Conservation (phyloP, 2,888 invertebrate genomes). For the Ennomos erosarius region DNA sequence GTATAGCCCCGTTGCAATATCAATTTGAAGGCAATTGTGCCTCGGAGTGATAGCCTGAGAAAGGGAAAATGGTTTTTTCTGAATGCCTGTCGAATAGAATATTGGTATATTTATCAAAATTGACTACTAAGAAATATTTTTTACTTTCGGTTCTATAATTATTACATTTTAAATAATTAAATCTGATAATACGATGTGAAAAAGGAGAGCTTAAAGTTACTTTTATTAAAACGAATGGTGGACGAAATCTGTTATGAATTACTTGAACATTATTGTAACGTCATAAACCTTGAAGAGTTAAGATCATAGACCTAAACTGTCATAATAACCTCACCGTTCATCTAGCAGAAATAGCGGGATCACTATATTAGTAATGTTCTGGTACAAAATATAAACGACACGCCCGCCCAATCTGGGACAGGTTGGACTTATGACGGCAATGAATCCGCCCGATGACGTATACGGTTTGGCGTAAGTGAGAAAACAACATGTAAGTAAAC, state of each 20-base stretch:
- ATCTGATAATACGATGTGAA: too few relatives aligned
- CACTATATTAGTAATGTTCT: conserved; percentile 25
- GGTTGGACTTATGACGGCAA: conserved; percentile 68
- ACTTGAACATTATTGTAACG: too few relatives aligned
- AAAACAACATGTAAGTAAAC: background rate
- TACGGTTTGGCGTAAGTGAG: conserved; percentile 41
- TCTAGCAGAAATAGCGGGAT: conserved; percentile 8
- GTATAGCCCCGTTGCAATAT: conserved; percentile 9
- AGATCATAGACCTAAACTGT: background rate
- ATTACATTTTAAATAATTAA: too few relatives aligned
- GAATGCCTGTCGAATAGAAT: conserved; percentile 1
- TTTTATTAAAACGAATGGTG: too few relatives aligned
- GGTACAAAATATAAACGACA: conserved; percentile 57
- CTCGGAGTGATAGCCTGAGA: conserved; percentile 6
- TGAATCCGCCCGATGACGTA: conserved; percentile 58
- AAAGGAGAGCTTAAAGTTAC: too few relatives aligned
- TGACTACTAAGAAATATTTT: too few relatives aligned
- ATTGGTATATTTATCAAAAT: too few relatives aligned
- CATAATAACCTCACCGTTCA: conserved; percentile 6
- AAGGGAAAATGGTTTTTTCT: background rate
- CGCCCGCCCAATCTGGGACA: conserved; percentile 65
- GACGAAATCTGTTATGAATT: too few relatives aligned
- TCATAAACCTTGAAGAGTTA: too few relatives aligned
- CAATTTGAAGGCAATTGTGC: conserved; percentile 14
- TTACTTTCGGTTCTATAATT: too few relatives aligned